A percentile compares a stretch with the other conserved stretches of the same genome.
phyloP scores from a whole-genome alignment of 2,888 invertebrate genomes.

The Oasisia sp. region DNA sequence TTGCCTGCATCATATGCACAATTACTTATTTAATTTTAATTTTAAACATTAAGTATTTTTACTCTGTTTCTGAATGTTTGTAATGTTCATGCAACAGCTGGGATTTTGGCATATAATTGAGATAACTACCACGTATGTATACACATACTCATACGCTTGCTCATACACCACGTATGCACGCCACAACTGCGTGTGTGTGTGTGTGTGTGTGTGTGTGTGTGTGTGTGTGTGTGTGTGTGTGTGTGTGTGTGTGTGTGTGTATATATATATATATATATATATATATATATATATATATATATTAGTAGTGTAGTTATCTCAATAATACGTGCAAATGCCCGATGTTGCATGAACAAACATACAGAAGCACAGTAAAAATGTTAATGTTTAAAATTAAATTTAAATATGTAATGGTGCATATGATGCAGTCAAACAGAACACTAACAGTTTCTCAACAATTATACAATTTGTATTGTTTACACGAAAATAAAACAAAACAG shows the following conservation, averaged over 20 bases:
- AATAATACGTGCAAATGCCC: background rate
- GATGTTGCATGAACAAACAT: background rate
- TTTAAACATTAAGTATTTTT: background rate
- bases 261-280: background rate
- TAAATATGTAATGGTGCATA: background rate
- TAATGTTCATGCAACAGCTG: background rate
- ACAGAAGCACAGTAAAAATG: background rate
- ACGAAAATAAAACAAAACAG: too few species aligned
- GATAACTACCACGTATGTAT: background rate
- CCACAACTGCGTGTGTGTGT: too few species aligned
- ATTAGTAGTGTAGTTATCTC: background rate
- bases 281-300: background rate
- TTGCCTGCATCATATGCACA: background rate
- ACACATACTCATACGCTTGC: too few species aligned
- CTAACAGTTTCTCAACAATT: too few species aligned
- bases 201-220: too few species aligned
- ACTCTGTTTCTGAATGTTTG: too few species aligned
- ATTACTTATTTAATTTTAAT: background rate
- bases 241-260: too few species aligned
- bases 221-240: too few species aligned
- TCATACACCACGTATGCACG: too few species aligned
- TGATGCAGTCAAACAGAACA: background rate
- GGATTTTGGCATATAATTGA: background rate
- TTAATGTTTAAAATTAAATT: background rate
- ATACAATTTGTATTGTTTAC: too few species aligned